Evolutionary conservation across 2,113 vertebrate genomes (phyloP).

Genomic region (Amphiprion ocellaris): DNA sequence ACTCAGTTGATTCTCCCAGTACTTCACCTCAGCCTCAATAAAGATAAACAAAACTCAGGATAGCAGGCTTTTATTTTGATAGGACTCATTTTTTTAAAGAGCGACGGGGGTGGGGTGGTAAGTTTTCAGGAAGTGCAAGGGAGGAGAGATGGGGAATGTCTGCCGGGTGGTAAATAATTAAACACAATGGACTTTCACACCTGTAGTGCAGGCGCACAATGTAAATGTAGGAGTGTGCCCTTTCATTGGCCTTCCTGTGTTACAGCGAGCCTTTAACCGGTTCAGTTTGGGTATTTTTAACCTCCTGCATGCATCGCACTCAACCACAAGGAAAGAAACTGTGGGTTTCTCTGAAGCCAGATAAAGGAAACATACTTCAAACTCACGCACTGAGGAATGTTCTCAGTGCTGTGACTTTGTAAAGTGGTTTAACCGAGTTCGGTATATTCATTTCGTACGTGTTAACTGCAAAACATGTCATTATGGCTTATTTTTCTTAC

Average conservation of each 20-base stretch:
- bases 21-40: not conserved
- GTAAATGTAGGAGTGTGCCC: conserved; percentile 72
- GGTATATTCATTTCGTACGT: too few species aligned
- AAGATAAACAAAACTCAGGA: conserved; percentile 5
- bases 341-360: not conserved
- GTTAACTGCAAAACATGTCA: too few species aligned
- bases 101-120: conserved; percentile 7
- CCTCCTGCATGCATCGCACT: conserved; percentile 39
- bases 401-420: not conserved
- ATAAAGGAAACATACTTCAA: conserved; percentile 9
- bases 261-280: conserved; percentile 33
- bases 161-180: conserved; percentile 82
- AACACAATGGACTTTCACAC: conserved; percentile 87
- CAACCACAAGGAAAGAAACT: not conserved
- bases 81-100: not conserved
- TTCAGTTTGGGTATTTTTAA: conserved; percentile 63
- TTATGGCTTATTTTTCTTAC: too few species aligned
- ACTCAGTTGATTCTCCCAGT: not conserved
- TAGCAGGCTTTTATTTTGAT: not conserved
- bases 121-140: conserved; percentile 50
- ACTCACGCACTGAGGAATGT: not conserved
- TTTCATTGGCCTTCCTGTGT: conserved; percentile 71
- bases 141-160: conserved; percentile 72
- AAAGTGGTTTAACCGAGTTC: too few species aligned
- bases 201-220: conserved; percentile 61